phyloP scores from a whole-genome alignment of 2,113 vertebrate genomes.

The Nasalis larvatus region DNA sequence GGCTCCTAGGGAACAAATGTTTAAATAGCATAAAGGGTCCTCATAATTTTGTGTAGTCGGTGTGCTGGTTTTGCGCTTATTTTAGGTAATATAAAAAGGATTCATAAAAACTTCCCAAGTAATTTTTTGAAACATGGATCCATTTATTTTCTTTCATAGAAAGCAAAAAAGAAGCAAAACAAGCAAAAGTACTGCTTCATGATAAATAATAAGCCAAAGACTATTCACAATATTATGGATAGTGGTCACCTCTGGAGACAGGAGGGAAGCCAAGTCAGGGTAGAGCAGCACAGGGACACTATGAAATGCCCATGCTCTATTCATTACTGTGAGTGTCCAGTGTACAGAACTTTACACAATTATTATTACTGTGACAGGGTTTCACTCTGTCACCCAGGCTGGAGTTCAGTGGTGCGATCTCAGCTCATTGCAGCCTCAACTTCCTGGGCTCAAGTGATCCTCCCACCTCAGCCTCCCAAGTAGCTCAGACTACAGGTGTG shows the following conservation, averaged over 20 bases:
- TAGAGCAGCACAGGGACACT: neutral
- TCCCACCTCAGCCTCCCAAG: no score
- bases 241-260: neutral
- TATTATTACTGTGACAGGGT: neutral
- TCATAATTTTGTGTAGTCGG: neutral
- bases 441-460: no score
- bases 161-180: neutral
- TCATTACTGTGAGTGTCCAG: neutral
- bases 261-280: neutral
- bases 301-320: neutral
- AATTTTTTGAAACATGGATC: neutral
- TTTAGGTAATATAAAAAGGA: constrained; percentile 8
- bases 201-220: neutral
- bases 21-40: neutral
- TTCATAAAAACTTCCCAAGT: neutral
- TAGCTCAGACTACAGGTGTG: no score
- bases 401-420: no score
- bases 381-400: no score
- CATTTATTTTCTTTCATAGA: neutral
- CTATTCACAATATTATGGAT: neutral
- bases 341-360: neutral
- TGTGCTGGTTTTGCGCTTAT: neutral
- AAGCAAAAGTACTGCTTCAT: neutral
- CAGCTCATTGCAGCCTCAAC: no score
- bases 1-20: neutral